Percentiles rank a stretch among this genome's conserved stretches.
phyloP scores from a whole-genome alignment of 2,888 invertebrate species.

The Pantelozetes paolii region DNA sequence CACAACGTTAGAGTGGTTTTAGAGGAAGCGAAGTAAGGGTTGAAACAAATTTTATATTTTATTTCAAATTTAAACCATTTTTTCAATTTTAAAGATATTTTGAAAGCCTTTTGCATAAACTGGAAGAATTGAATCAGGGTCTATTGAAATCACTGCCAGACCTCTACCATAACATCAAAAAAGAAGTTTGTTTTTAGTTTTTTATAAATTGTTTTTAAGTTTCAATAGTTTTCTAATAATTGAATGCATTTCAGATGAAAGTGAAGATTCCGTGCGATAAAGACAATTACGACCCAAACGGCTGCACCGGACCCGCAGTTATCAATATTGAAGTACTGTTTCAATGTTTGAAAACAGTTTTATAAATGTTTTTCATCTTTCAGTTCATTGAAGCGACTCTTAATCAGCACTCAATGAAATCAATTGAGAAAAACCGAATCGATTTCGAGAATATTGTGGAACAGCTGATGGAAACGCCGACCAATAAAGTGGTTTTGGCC shows the following conservation, averaged over 20 bases:
- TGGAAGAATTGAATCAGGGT: constrained; percentile 29
- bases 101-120: constrained; percentile 40
- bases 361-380: not conserved
- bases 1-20: constrained; percentile 39
- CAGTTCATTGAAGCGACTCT: constrained; percentile 40
- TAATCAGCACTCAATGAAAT: constrained; percentile 31
- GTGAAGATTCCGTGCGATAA: constrained; percentile 40
- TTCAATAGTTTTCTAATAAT: too few relatives aligned
- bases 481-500: constrained; percentile 38
- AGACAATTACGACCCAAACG: constrained; percentile 40
- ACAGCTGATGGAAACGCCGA: constrained; percentile 38
- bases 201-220: too few relatives aligned
- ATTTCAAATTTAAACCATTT: not conserved
- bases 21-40: constrained; percentile 40
- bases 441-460: constrained; percentile 26
- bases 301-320: constrained; percentile 37
- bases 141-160: constrained; percentile 33
- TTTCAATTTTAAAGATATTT: constrained; percentile 37
- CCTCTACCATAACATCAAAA: constrained; percentile 39
- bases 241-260: constrained; percentile 34
- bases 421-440: constrained; percentile 40
- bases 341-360: not conserved
- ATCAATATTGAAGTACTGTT: constrained; percentile 40
- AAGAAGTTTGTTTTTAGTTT: constrained; percentile 33
- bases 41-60: not conserved